Conservation (phyloP, 2,888 invertebrate species). For the Sinopyrophorus schimmeli region DNA sequence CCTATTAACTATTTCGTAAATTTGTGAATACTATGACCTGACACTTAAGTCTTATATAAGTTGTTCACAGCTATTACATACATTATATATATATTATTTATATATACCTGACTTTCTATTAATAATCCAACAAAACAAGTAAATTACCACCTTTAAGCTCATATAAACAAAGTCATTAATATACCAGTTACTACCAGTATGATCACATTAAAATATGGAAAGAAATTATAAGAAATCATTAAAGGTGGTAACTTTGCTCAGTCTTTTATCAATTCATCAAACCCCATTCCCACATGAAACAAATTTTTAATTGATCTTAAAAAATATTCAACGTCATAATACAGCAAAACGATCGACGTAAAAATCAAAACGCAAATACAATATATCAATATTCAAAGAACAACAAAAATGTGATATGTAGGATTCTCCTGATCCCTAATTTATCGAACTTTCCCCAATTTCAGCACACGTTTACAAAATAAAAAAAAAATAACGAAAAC, state of each 20-base stretch:
- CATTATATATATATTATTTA: too few relatives aligned
- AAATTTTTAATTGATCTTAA: conserved; percentile 4
- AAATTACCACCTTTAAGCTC: conserved; percentile 27
- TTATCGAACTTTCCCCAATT: conserved; percentile 19
- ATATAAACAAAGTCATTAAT: too few relatives aligned
- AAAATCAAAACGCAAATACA: too few relatives aligned
- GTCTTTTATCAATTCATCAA: conserved; percentile 31
- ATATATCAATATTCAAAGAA: conserved; percentile 10
- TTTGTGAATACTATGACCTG: conserved; percentile 19
- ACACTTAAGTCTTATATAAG: conserved; percentile 26
- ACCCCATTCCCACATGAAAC: conserved; percentile 8
- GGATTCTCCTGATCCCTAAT: too few relatives aligned
- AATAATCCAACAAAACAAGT: conserved; percentile 23
- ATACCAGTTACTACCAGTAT: conserved; percentile 14
- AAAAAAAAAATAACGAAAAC: too few relatives aligned
- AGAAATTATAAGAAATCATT: conserved; percentile 4
- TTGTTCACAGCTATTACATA: conserved; percentile 29
- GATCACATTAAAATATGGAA: conserved; percentile 18
- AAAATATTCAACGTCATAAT: too few relatives aligned
- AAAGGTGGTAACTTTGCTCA: conserved; percentile 30
- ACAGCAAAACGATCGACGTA: too few relatives aligned
- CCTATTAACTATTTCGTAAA: conserved; percentile 19
- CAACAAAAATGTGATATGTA: conserved; percentile 24
- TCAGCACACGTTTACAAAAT: conserved; percentile 19
- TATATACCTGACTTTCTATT: conserved; percentile 16